Conservation (phyloP, 2,888 invertebrate species). For the Eupeodes latifasciatus region DNA sequence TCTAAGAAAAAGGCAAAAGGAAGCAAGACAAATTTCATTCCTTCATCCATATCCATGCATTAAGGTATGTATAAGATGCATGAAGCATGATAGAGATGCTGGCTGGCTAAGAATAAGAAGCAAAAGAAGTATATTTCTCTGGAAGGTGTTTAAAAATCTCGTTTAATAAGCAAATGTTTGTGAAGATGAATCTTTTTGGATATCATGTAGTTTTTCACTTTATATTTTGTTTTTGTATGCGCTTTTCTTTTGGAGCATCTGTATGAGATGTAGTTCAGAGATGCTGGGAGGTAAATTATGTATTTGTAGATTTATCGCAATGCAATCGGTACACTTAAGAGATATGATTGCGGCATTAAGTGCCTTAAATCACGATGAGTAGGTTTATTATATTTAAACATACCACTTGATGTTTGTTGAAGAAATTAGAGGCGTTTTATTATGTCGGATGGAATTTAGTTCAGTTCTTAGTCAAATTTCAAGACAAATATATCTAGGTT, state of each 20-base stretch:
- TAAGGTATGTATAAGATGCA: not conserved
- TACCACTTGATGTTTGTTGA: conserved; percentile 6
- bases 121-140: conserved; percentile 7
- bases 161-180: conserved; percentile 75
- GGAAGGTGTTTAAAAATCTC: conserved; percentile 62
- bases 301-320: conserved; percentile 55
- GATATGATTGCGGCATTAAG: conserved; percentile 10
- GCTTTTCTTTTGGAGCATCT: not conserved
- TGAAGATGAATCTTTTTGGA: conserved; percentile 60
- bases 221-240: not conserved
- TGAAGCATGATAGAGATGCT: conserved; percentile 2
- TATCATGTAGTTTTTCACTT: not conserved
- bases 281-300: conserved; percentile 12
- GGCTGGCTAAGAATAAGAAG: not conserved
- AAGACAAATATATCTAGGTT: too few relatives aligned
- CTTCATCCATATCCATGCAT: not conserved
- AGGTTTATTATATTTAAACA: not conserved
- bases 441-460: not conserved
- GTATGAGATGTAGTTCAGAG: conserved; percentile 22
- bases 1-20: not conserved
- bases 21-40: not conserved
- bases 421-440: conserved; percentile 7
- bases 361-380: conserved; percentile 23
- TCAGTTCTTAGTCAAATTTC: not conserved
- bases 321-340: conserved; percentile 60